Evolutionary conservation across 2,888 invertebrate species (phyloP).

Genomic region (Neoascia interrupta): DNA sequence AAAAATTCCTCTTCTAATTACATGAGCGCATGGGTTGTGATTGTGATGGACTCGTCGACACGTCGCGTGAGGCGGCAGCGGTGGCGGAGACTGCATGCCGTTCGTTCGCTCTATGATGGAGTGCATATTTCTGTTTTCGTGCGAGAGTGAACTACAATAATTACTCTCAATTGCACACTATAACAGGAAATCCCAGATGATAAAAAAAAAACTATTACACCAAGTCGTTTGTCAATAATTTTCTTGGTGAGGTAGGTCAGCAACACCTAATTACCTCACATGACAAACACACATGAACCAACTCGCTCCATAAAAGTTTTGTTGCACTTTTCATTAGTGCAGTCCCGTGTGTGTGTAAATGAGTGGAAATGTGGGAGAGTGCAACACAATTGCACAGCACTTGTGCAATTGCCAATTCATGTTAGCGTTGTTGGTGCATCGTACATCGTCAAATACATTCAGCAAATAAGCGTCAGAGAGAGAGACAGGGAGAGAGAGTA

Average conservation of each 20-base stretch:
- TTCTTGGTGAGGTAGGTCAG: constrained; percentile 62
- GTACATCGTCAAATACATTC: not conserved
- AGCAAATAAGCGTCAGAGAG: not conserved
- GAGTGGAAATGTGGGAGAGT: constrained; percentile 38
- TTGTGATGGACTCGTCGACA: constrained; percentile 25
- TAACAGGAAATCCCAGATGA: not conserved
- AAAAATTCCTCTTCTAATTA: constrained; percentile 40
- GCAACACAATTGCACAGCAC: constrained; percentile 31
- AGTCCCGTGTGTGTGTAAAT: constrained; percentile 28
- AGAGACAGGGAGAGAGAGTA: constrained; percentile 15
- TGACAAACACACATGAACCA: constrained; percentile 12
- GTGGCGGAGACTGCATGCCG: constrained; percentile 40
- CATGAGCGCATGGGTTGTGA: constrained; percentile 6
- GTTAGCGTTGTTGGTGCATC: not conserved
- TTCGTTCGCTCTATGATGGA: constrained; percentile 13
- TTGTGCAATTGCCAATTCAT: constrained; percentile 46
- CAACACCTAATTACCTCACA: constrained; percentile 62
- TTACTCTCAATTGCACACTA: constrained; percentile 51
- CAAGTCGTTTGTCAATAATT: constrained; percentile 47
- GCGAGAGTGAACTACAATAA: constrained; percentile 29
- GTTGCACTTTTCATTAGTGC: constrained; percentile 58
- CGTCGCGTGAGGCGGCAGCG: too few species aligned
- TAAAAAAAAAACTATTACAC: too few species aligned
- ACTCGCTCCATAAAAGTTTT: constrained; percentile 10
- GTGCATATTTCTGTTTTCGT: constrained; percentile 15